Evolutionary conservation across 2,888 invertebrate genomes (phyloP), one percentile per base, ranked within the genome.

Genomic region (Neoascia interrupta): DNA sequence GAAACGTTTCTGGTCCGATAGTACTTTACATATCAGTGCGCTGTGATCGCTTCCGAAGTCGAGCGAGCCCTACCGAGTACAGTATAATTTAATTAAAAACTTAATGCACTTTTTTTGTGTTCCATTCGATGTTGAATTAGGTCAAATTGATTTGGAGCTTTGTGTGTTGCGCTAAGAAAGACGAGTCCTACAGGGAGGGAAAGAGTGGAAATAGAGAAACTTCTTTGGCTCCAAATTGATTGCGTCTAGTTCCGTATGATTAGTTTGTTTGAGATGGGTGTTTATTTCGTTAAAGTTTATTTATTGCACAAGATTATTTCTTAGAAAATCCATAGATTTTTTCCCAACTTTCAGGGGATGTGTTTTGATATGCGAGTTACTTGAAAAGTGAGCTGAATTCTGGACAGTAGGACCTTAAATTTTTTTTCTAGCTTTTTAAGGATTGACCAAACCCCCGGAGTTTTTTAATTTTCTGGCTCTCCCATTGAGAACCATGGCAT

Each of bases 101-200:
- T 70, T 53, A 70, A 70, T 76, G 69, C 60, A 41, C 54, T n/a
- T n/a, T 76, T 58, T 66, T 11, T 58, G 39, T 36, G 39, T 28
- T 21, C 23, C 68, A 58, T 49, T 58, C 37, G 31, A 18, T 15
- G 10, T 28, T 26, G 28, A 70, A 76, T 53, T 64, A 39, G 76
- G 76, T 76, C 76, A 76, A 63, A 70, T 76, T 70, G 70, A 76
- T 76, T 64, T 58, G 53, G 41, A 53, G 37, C 51, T 63, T 64
- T 41, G 21, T 28, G n/a, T n/a, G n/a, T n/a, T n/a, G n/a, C n/a
- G n/a, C n/a, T n/a, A n/a, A n/a, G n/a, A n/a, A n/a, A n/a, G 31
- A 15, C 39, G 47, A n/a, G n/a, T n/a, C n/a, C n/a, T n/a, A n/a
- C n/a, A n/a, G n/a, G 6, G 21, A 18, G 21, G 23, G 49, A 64